phyloP scores from a whole-genome alignment of 2,888 invertebrate genomes.

The Nasonovia ribisnigri region DNA sequence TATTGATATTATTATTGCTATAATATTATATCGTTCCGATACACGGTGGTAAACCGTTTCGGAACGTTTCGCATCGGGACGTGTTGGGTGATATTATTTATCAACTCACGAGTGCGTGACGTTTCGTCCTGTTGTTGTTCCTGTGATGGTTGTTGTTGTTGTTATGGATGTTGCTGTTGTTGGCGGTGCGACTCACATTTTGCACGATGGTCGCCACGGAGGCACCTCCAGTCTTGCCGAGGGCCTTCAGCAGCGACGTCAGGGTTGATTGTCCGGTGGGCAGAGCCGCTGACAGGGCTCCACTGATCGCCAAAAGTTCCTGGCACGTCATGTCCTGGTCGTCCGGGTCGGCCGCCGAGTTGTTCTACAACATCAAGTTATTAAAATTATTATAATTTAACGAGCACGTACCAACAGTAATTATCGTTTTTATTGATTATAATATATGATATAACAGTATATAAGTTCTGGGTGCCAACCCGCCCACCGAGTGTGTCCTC shows the following conservation, averaged over 20 bases:
- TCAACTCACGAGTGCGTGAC: conserved; percentile 34
- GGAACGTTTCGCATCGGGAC: not conserved
- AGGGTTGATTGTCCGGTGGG: conserved; percentile 83
- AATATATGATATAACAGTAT: not conserved
- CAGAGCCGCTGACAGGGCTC: conserved; percentile 90
- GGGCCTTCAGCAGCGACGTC: conserved; percentile 85
- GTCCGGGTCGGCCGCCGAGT: conserved; percentile 59
- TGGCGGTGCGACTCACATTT: conserved; percentile 39
- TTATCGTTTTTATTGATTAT: not conserved
- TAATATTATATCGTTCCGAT: not conserved
- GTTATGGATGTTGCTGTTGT: conserved; percentile 22
- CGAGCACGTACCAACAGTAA: not conserved
- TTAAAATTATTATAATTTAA: not conserved
- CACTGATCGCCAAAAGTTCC: conserved; percentile 90
- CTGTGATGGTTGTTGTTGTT: conserved; percentile 5
- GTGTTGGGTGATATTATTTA: no score
- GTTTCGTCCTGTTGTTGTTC: conserved; percentile 25
- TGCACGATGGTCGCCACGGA: conserved; percentile 48
- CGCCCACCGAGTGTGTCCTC: not conserved
- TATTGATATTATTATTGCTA: not conserved
- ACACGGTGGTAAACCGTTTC: not conserved
- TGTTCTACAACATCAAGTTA: not conserved
- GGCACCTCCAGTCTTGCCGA: conserved; percentile 75
- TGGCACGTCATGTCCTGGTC: conserved; percentile 84
- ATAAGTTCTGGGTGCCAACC: not conserved